Percentiles rank a stretch among this genome's conserved stretches.
Conservation (phyloP, 2,888 invertebrate species). For the Agelastica alni region DNA sequence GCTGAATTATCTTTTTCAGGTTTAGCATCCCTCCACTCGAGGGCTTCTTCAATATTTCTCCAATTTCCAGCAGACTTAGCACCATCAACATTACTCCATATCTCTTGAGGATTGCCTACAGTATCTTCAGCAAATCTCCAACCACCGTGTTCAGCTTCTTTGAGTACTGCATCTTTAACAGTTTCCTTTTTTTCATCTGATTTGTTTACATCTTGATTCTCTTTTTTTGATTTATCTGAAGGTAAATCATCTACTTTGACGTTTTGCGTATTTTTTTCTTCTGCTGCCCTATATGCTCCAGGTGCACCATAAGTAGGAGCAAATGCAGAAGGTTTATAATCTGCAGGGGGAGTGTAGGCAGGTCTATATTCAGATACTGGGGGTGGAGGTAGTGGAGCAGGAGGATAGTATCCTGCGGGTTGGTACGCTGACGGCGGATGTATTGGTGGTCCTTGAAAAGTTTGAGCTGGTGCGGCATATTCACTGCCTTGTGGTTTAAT, state of each 20-base stretch:
- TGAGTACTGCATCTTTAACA: too few species aligned
- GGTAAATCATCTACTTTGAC: not conserved
- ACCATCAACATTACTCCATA: not conserved
- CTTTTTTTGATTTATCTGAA: constrained; percentile 30
- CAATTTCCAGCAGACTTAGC: not conserved
- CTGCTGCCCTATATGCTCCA: constrained; percentile 41
- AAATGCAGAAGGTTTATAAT: constrained; percentile 9
- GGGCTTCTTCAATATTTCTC: not conserved
- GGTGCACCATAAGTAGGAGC: constrained; percentile 33
- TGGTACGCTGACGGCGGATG: not conserved
- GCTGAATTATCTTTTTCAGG: not conserved
- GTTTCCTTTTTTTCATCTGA: too few species aligned
- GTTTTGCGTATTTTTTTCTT: constrained; percentile 26
- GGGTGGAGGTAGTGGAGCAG: constrained; percentile 3
- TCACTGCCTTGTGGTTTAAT: constrained; percentile 6
- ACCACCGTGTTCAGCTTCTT: constrained; percentile 35
- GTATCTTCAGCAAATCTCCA: constrained; percentile 17
- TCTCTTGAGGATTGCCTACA: not conserved
- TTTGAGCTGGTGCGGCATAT: not conserved
- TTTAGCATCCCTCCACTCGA: not conserved
- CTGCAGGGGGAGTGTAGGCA: not conserved
- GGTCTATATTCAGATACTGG: not conserved
- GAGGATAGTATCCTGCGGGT: not conserved
- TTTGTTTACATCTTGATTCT: constrained; percentile 43
- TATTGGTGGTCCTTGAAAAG: not conserved